Base-by-base conservation (phyloP, 1,140 invertebrate species). In the Orussus abietinus region DNA sequence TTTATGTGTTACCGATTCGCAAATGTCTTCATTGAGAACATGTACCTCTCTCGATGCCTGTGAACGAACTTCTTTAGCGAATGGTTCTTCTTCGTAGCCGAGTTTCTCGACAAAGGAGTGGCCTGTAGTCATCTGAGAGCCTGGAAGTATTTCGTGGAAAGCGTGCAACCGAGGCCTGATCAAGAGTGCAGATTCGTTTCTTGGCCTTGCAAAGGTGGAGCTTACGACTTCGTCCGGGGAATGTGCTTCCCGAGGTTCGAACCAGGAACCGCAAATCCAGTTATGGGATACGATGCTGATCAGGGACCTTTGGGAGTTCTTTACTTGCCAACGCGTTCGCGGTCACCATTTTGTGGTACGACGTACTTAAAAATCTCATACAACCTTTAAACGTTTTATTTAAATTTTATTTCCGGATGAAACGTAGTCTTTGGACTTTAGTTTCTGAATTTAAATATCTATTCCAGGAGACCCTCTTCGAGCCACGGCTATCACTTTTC, bases 121-220 rank as follows among this genome's bases (percentile, higher is more conserved):
- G 82, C 80, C 9, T 88, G 86, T 60, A 87, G 85, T 50, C 85
- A 88, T 64, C 68, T 80, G 43, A 77, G 84, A 34, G 79, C 84
- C 1, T 86, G 83, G 82, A 66, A 79, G 29, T 77, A 82, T 30
- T 88, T 83, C 53, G 76, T 80, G 3, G 84, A 86, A 57, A 85
- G 82, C n/a, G 50, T 88, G 2, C 53, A 47, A n/a, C n/a, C n/a
- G 1, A 78, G 78, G 43, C 78, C 64, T 50, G 48, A 45, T 5
- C 34, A 37, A 2, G 53, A 58, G 4, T 78, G 76, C 47, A 66
- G 69, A 36, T 77, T 77, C 40, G 54, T 47, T 5, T 67, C 68
- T 1, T 78, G 72, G 62, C 68, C 74, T 0, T 78, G 76, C 51
- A 57, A 60, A 2, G 56, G 62, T 20, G 67, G 74, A 3, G 55